phyloP scores from a whole-genome alignment of 2,888 invertebrate genomes.

The Pasiphila rectangulata region DNA sequence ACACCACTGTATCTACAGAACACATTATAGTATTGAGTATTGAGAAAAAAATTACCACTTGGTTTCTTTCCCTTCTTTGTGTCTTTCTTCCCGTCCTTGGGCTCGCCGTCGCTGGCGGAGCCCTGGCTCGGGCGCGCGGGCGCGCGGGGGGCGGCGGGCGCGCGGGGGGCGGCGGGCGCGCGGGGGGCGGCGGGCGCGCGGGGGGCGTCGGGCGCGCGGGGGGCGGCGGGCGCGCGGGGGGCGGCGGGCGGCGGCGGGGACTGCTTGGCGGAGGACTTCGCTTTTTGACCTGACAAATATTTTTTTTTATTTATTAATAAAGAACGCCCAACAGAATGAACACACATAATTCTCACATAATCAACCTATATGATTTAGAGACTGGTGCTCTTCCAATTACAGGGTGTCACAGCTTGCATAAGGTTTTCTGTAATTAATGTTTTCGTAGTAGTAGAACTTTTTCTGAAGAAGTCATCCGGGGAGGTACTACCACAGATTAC shows the following conservation, averaged over 20 bases:
- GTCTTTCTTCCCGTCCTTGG: not conserved
- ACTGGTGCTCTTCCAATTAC: too few relatives aligned
- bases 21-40: not conserved
- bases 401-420: too few relatives aligned
- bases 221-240: too few relatives aligned
- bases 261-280: slow-evolving; percentile 36
- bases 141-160: slow-evolving; percentile 7
- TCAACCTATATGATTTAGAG: too few relatives aligned
- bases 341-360: too few relatives aligned
- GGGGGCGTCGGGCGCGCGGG: slow-evolving; percentile 46
- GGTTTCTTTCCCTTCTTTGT: slow-evolving; percentile 37
- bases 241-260: slow-evolving; percentile 6
- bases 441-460: too few relatives aligned
- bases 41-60: slow-evolving; percentile 29
- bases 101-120: slow-evolving; percentile 24
- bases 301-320: too few relatives aligned
- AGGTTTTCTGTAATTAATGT: too few relatives aligned
- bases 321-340: too few relatives aligned
- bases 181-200: slow-evolving; percentile 14
- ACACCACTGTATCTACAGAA: too few relatives aligned
- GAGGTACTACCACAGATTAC: too few relatives aligned
- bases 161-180: slow-evolving; percentile 27
- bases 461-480: too few relatives aligned
- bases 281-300: slow-evolving; percentile 37
- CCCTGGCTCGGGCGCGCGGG: slow-evolving; percentile 51